Evolutionary conservation across 2,113 vertebrate genomes (phyloP).

Genomic region (Gila orcuttii): DNA sequence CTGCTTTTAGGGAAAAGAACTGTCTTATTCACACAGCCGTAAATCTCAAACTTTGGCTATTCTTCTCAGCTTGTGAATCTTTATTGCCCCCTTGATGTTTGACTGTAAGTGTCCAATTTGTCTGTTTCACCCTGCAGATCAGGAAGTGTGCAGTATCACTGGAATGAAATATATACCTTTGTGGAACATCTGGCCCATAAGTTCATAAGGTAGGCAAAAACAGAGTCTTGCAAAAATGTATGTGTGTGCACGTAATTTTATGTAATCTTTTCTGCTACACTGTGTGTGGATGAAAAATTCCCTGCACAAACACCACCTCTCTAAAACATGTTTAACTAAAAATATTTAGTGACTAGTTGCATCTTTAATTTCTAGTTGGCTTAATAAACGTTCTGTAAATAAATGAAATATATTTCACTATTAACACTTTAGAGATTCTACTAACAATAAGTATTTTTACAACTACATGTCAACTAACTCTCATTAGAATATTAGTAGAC

Average conservation of each 20-base stretch:
- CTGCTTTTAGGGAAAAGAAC: not conserved
- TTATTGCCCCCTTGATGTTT: conserved; percentile 3
- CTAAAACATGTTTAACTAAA: not conserved
- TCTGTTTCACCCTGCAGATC: conserved; percentile 78
- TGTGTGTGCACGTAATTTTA: not conserved
- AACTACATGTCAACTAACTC: too few species aligned
- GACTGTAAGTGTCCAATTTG: conserved; percentile 12
- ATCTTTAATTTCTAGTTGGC: not conserved
- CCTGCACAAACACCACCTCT: not conserved
- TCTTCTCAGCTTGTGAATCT: conserved; percentile 2
- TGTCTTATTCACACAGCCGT: not conserved
- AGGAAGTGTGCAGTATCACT: conserved; percentile 96
- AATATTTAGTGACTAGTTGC: not conserved
- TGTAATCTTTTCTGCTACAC: not conserved
- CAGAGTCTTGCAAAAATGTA: not conserved
- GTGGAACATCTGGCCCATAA: conserved; percentile 94
- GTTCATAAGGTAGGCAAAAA: conserved; percentile 87
- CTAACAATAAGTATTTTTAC: too few species aligned
- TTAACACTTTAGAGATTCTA: too few species aligned
- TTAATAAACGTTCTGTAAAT: not conserved
- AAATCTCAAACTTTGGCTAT: conserved; percentile 6
- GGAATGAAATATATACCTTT: conserved; percentile 97
- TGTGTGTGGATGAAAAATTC: not conserved
- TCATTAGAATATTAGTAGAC: too few species aligned
- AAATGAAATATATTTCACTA: not conserved